Conservation (phyloP, 1,140 invertebrate genomes). For the Trichogramma pretiosum region DNA sequence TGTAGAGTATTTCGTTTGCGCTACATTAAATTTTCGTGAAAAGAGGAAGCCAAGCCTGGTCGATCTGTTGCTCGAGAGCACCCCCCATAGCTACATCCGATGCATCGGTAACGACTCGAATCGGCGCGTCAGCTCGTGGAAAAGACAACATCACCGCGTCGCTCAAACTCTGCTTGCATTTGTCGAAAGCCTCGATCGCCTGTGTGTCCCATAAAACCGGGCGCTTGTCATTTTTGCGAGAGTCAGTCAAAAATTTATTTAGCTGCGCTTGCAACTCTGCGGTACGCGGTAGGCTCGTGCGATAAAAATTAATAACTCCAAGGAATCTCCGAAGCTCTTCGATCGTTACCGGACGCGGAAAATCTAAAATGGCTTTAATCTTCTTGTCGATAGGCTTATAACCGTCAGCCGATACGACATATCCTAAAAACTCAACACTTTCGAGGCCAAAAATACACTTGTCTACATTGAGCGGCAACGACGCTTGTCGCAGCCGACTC, state of each 20-base stretch:
- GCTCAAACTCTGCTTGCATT: background rate
- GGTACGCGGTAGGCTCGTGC: slow-evolving; percentile 18
- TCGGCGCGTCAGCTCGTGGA: background rate
- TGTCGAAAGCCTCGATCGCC: slow-evolving; percentile 1
- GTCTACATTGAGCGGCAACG: too few relatives aligned
- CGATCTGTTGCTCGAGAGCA: background rate
- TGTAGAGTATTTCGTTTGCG: background rate
- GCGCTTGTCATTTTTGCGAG: slow-evolving; percentile 4
- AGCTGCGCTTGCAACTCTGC: slow-evolving; percentile 25
- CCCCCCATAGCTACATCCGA: background rate
- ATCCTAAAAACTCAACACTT: too few relatives aligned
- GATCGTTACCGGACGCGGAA: too few relatives aligned
- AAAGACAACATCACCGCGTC: background rate
- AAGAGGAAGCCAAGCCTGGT: background rate
- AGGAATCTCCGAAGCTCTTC: background rate
- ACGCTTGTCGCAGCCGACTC: too few relatives aligned
- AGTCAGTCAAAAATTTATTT: background rate
- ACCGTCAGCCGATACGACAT: too few relatives aligned
- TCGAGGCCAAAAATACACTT: too few relatives aligned
- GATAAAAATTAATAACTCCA: background rate
- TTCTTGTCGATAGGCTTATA: too few relatives aligned
- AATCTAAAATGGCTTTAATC: too few relatives aligned
- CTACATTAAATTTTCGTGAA: background rate
- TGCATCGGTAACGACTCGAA: background rate
- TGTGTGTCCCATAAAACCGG: background rate